phyloP scores from a whole-genome alignment of 2,113 vertebrate species.

The Poeciliopsis retropinna region DNA sequence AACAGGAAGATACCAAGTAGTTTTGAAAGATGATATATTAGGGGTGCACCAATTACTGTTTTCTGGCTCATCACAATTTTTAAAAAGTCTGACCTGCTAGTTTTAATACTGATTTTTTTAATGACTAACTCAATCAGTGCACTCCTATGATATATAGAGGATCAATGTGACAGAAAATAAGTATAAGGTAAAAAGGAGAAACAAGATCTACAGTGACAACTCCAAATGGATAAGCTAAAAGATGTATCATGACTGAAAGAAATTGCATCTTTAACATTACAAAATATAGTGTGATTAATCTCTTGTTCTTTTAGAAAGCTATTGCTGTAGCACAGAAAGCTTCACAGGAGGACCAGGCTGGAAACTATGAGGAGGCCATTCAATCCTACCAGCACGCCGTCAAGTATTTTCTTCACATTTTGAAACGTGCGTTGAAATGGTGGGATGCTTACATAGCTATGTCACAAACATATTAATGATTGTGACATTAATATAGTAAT shows the following conservation, averaged over 20 bases:
- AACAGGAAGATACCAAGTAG: background rate
- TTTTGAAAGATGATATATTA: background rate
- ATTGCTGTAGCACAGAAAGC: constrained; percentile 92
- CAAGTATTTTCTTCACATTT: constrained; percentile 92
- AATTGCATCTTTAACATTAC: background rate
- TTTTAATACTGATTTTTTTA: too few relatives aligned
- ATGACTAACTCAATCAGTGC: too few relatives aligned
- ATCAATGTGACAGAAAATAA: background rate
- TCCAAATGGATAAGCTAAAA: background rate
- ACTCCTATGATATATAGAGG: background rate
- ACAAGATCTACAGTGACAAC: background rate
- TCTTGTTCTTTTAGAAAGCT: constrained; percentile 87
- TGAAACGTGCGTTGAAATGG: constrained; percentile 88
- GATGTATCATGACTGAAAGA: background rate
- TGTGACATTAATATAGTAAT: too few relatives aligned
- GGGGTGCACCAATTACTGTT: too few relatives aligned
- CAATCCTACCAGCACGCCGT: constrained; percentile 92
- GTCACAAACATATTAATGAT: constrained; percentile 4
- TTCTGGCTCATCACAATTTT: too few relatives aligned
- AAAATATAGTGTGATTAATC: background rate
- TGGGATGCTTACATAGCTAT: constrained; percentile 1
- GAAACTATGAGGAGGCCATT: constrained; percentile 93
- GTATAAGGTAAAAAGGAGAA: background rate
- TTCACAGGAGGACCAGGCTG: constrained; percentile 90
- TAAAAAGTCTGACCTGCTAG: too few relatives aligned